Base-by-base conservation (phyloP, 2,888 invertebrate species). In the Hirudinaria manillensis region DNA sequence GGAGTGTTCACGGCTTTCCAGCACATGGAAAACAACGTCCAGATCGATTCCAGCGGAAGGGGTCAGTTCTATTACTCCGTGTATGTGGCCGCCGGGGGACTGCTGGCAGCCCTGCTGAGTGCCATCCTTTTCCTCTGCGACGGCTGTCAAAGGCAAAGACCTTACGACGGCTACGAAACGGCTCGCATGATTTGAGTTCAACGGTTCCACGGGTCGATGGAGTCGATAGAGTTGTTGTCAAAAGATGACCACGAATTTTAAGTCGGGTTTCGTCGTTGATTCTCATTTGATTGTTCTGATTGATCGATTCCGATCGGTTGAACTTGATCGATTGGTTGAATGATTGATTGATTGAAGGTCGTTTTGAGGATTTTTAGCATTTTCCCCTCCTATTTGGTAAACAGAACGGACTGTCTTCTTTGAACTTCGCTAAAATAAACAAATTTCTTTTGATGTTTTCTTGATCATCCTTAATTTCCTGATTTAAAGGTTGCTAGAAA, bases 111-210 rank as follows among this genome's bases (percentile, higher is more conserved):
- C 45, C 70, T 75, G 24, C 61, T 75, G n/a, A 29, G 70, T 29
- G 67, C 75, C 21, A 75, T 75, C n/a, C 70, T 75, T 3, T 75
- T 75, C 70, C 45, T 75, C 27, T 51, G 55, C 24, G 75, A 75
- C 16, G 75, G 75, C 21, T 75, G 75, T 53, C 70, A 70, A 29
- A 38, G 61, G 13, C 67, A 70, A n/a, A 36, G 45, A 19, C 36
- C 56, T 32, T 70, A 70, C n/a, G 75, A 70, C 13, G 75, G 70
- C 27, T 75, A 75, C 61, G 55, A 75, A 32, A 56, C 75, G 21
- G 68, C 75, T 55, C 36, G 75, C 19, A 75, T 75, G 75, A 70
- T 75, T 32, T 75, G 45, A 70, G 61, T 45, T 45, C 45, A 45
- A 38, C 3, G 10, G 10, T 3, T 38, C 38, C 4, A 61, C 61